Conservation (phyloP, 2,888 invertebrate species). For the Mimachlamys varia region DNA sequence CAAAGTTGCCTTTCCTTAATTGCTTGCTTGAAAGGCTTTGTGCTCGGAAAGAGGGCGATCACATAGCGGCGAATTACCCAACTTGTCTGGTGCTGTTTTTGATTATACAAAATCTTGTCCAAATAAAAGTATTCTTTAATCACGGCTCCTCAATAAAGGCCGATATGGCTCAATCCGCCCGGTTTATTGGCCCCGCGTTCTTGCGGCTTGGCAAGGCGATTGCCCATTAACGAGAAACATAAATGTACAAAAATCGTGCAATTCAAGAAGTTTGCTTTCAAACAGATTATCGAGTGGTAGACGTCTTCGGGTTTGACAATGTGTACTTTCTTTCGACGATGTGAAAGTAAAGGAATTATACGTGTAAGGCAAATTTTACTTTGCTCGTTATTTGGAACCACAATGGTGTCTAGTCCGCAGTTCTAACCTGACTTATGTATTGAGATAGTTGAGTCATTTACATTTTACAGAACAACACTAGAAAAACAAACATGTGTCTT, state of each 20-base stretch:
- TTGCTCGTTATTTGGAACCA: background rate
- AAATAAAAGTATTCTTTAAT: slow-evolving; percentile 36
- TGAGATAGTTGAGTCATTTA: background rate
- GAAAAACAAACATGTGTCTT: no score
- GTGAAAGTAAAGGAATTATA: background rate
- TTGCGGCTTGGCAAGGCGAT: slow-evolving; percentile 24
- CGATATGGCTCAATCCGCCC: background rate
- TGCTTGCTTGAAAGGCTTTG: slow-evolving; percentile 36
- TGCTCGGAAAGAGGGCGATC: slow-evolving; percentile 31
- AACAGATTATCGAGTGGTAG: background rate
- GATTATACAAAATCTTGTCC: slow-evolving; percentile 34
- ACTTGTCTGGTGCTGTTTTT: slow-evolving; percentile 23
- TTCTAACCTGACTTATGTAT: background rate
- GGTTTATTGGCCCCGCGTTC: background rate
- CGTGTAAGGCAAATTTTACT: background rate
- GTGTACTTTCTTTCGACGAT: background rate
- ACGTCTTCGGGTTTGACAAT: background rate
- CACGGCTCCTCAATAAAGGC: slow-evolving; percentile 11
- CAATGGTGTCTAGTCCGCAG: background rate
- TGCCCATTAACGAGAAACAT: slow-evolving; percentile 26
- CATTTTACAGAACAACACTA: no score
- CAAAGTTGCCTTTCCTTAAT: slow-evolving; percentile 24
- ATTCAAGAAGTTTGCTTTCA: slow-evolving; percentile 20
- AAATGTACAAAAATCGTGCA: slow-evolving; percentile 24
- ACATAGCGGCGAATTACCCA: slow-evolving; percentile 28